phyloP scores from a whole-genome alignment of 1,140 invertebrate genomes.

The Chironomus striatipennis region DNA sequence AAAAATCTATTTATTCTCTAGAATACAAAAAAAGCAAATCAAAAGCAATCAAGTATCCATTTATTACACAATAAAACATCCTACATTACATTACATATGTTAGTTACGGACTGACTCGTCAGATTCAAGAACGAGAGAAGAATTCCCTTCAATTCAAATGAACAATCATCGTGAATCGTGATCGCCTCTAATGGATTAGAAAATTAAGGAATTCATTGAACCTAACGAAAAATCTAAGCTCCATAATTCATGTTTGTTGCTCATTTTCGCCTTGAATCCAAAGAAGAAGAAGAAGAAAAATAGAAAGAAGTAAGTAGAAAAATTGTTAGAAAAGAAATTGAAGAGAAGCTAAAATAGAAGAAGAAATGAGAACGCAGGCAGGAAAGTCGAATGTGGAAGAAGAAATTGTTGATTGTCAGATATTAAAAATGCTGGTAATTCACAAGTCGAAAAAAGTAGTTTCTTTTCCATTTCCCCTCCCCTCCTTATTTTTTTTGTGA shows the following conservation, averaged over 20 bases:
- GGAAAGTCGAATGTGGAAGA: background rate
- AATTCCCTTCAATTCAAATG: background rate
- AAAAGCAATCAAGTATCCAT: no score
- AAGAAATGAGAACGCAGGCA: slow-evolving; percentile 1
- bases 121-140: background rate
- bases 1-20: no score
- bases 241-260: slow-evolving; percentile 7
- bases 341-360: background rate
- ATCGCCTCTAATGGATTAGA: slow-evolving; percentile 12
- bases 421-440: slow-evolving; percentile 21
- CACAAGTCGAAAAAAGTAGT: slow-evolving; percentile 18
- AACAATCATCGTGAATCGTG: background rate
- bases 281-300: background rate
- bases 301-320: background rate
- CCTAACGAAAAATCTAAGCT: background rate
- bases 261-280: background rate
- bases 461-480: slow-evolving; percentile 3
- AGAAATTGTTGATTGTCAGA: background rate
- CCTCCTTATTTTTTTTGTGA: background rate
- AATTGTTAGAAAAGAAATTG: background rate
- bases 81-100: slow-evolving; percentile 5
- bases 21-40: no score
- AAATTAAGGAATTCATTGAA: slow-evolving; percentile 9
- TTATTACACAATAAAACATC: background rate
- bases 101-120: background rate